These are phyloP conservation scores for Hafferia zeledoni DNA, from an alignment of 2,797 vertebrate species.

Conservation along the genomic window DNA sequence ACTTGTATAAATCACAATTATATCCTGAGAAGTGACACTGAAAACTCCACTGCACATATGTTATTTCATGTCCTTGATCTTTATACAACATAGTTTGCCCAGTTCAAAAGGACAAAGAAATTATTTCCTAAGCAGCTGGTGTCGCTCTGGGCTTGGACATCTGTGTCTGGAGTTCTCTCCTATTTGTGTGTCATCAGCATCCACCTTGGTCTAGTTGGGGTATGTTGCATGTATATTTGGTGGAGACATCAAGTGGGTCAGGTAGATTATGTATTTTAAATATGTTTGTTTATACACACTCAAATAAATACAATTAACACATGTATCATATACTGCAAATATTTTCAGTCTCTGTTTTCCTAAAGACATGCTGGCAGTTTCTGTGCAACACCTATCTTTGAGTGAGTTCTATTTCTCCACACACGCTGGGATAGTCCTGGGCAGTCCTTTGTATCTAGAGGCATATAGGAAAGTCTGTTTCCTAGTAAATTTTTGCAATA, in stretches of 20 bases:
- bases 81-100: not conserved
- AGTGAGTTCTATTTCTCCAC: not conserved
- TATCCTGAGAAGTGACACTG: not conserved
- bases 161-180: not conserved
- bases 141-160: not conserved
- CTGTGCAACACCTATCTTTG: not conserved
- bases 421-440: not conserved
- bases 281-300: not conserved
- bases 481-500: not conserved
- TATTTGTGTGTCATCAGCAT: not conserved
- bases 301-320: not conserved
- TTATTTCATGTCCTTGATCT: not conserved
- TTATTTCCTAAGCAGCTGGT: not conserved
- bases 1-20: not conserved
- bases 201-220: not conserved
- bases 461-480: not conserved
- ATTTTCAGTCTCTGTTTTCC: not conserved
- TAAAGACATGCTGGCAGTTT: not conserved
- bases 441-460: not conserved
- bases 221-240: not conserved
- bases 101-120: not conserved
- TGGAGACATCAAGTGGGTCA: not conserved
- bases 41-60: not conserved
- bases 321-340: not conserved
- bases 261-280: not conserved